Evolutionary conservation across 2,888 invertebrate genomes (phyloP).

Genomic region (Spatulosminthurus flaviceps): DNA sequence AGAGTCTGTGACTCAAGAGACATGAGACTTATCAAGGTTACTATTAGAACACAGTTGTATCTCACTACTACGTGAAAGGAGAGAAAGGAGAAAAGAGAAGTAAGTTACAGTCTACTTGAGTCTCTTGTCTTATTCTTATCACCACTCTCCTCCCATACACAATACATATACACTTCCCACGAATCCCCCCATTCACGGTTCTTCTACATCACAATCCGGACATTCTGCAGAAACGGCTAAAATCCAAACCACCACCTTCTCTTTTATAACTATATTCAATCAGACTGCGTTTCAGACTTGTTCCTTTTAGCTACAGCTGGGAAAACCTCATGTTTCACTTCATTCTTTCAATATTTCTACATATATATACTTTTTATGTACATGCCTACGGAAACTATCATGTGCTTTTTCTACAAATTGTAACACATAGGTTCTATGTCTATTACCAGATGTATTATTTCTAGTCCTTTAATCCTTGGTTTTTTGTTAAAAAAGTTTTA

Average conservation of each 20-base stretch:
- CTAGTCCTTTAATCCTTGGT: too few relatives aligned
- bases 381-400: too few relatives aligned
- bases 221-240: background rate
- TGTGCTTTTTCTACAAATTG: too few relatives aligned
- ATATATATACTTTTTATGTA: too few relatives aligned
- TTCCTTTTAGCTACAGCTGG: background rate
- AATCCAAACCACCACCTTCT: background rate
- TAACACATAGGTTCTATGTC: too few relatives aligned
- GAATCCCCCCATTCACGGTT: background rate
- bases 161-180: background rate
- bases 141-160: background rate
- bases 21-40: conserved; percentile 6
- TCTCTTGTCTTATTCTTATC: conserved; percentile 9
- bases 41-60: background rate
- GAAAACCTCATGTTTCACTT: background rate
- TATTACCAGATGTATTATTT: too few relatives aligned
- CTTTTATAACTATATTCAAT: background rate
- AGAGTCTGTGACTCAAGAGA: background rate
- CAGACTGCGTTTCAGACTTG: background rate
- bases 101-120: conserved; percentile 6
- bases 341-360: too few relatives aligned
- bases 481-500: too few relatives aligned
- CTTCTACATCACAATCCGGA: conserved; percentile 27
- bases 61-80: too few relatives aligned
- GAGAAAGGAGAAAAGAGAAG: conserved; percentile 14